These are phyloP conservation scores for Oceanites oceanicus DNA, from an alignment of 2,113 vertebrate genomes.

Conservation along the genomic window DNA sequence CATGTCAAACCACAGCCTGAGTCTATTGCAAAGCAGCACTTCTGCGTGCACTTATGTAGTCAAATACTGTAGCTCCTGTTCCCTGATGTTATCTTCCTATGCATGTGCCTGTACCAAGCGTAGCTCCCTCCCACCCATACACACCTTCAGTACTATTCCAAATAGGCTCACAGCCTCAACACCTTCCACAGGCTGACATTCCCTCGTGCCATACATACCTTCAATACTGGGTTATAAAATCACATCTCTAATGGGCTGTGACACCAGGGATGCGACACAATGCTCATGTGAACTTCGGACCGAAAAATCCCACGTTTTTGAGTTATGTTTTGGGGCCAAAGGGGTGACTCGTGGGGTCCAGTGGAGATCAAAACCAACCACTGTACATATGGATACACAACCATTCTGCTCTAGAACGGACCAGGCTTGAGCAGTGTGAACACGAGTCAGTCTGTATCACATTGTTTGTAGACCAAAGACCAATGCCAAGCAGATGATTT, in stretches of 20 bases:
- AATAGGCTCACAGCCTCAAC: not conserved
- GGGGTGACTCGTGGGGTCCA: not conserved
- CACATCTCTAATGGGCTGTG: not conserved
- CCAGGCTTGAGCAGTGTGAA: not conserved
- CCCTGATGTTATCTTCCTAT: not conserved
- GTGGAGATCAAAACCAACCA: not conserved
- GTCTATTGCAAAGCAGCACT: not conserved
- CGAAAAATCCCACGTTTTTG: not conserved
- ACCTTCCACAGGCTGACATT: not conserved
- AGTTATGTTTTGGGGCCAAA: not conserved
- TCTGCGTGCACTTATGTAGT: rapidly evolving
- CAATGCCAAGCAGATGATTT: not conserved
- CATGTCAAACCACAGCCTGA: not conserved
- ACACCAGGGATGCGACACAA: not conserved
- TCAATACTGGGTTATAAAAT: not conserved
- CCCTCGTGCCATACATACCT: not conserved
- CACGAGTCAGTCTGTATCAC: not conserved
- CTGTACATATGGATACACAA: not conserved
- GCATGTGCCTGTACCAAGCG: not conserved
- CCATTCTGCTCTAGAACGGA: not conserved
- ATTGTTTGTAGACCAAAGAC: not conserved
- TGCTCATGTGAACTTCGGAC: rapidly evolving
- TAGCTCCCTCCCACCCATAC: not conserved
- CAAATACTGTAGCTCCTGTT: not conserved
- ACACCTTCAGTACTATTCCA: not conserved